These are phyloP conservation scores for Drosophila limbata DNA, from an alignment of 2,888 invertebrate species.

Conservation along the genomic window DNA sequence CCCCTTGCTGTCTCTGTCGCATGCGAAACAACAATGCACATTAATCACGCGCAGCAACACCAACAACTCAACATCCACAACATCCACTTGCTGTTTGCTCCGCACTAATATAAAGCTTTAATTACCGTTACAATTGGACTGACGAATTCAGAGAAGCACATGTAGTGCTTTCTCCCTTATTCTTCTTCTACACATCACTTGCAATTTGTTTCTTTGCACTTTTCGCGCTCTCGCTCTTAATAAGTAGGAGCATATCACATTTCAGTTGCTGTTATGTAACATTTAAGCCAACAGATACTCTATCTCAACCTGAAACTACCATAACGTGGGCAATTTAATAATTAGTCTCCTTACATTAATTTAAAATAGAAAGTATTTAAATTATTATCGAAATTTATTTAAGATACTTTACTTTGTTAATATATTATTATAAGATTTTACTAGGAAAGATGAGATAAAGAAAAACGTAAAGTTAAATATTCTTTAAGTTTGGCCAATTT, in stretches of 20 bases:
- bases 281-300: conserved; percentile 8
- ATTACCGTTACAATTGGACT: conserved; percentile 62
- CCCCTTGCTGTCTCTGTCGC: conserved; percentile 31
- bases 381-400: too few species aligned
- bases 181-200: neutral
- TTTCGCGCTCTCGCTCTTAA: conserved; percentile 3
- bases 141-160: conserved; percentile 55
- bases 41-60: conserved; percentile 58
- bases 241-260: conserved; percentile 11
- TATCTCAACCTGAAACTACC: neutral
- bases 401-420: too few species aligned
- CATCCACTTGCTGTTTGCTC: conserved; percentile 19
- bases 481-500: too few species aligned
- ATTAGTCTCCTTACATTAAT: neutral
- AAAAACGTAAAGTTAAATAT: too few species aligned
- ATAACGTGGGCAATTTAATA: neutral
- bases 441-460: too few species aligned
- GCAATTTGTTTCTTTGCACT: conserved; percentile 9
- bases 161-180: neutral
- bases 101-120: conserved; percentile 61
- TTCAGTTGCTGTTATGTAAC: conserved; percentile 6
- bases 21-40: conserved; percentile 72
- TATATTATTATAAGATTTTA: too few species aligned
- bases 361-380: neutral
- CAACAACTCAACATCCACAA: neutral